Conservation (phyloP, 2,888 invertebrate species). For the Erebia epiphron region DNA sequence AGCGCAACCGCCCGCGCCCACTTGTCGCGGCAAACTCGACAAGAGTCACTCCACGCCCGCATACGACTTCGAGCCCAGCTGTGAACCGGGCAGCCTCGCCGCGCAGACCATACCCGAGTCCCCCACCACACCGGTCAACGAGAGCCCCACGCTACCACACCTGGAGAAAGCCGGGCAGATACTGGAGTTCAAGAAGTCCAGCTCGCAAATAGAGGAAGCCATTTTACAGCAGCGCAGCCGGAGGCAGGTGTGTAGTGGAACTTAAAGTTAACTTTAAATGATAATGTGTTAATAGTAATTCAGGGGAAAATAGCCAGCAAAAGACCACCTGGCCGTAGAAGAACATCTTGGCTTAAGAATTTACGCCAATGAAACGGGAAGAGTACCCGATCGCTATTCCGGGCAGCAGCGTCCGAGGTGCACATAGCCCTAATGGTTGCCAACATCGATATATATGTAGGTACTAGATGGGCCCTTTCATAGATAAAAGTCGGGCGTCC, state of each 20-base stretch:
- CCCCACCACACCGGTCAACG: conserved; percentile 67
- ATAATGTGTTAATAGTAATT: too few species aligned
- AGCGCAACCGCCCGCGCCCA: conserved; percentile 26
- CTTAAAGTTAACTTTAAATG: too few species aligned
- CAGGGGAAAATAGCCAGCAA: too few species aligned
- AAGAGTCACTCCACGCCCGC: conserved; percentile 93
- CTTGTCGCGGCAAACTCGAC: conserved; percentile 81
- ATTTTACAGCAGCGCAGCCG: conserved; percentile 54
- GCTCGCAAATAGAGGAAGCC: conserved; percentile 66
- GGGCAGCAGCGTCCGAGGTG: too few species aligned
- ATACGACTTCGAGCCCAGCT: conserved; percentile 84
- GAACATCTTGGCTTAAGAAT: too few species aligned
- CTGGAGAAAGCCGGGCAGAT: conserved; percentile 69
- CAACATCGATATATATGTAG: too few species aligned
- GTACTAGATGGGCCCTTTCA: too few species aligned
- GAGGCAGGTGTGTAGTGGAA: conserved; percentile 34
- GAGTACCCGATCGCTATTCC: too few species aligned
- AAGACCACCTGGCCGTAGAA: too few species aligned
- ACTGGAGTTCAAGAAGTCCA: conserved; percentile 68
- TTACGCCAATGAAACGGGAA: too few species aligned
- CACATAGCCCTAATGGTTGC: too few species aligned
- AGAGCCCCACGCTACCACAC: conserved; percentile 54
- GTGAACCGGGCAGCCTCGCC: conserved; percentile 46
- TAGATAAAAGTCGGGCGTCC: too few species aligned
- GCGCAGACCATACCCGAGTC: conserved; percentile 67